Evolutionary conservation across 2,888 invertebrate species (phyloP).

Genomic region (Cotesia congregata): DNA sequence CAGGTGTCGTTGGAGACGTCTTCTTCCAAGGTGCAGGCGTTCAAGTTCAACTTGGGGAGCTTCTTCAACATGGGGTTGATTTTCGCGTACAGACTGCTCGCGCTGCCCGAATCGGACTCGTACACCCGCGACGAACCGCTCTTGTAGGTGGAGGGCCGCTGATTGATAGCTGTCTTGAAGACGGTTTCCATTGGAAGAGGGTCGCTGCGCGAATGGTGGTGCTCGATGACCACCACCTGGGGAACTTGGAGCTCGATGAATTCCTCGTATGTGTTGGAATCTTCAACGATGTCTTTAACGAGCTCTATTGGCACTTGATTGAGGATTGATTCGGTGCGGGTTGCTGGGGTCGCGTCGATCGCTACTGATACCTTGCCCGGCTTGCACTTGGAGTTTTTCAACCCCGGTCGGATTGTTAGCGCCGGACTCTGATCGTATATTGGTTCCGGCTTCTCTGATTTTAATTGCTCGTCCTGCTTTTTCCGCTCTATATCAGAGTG

Average conservation of each 20-base stretch:
- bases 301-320: slow-evolving; percentile 84
- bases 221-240: slow-evolving; percentile 65
- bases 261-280: slow-evolving; percentile 47
- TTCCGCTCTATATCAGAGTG: slow-evolving; percentile 59
- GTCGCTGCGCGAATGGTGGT: slow-evolving; percentile 67
- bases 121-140: slow-evolving; percentile 54
- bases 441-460: slow-evolving; percentile 55
- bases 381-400: slow-evolving; percentile 67
- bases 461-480: slow-evolving; percentile 48
- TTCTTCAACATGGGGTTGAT: slow-evolving; percentile 64
- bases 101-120: slow-evolving; percentile 66
- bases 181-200: slow-evolving; percentile 65
- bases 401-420: slow-evolving; percentile 59
- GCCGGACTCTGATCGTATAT: slow-evolving; percentile 63
- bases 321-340: slow-evolving; percentile 80
- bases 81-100: slow-evolving; percentile 66
- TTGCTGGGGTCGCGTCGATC: slow-evolving; percentile 84
- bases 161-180: slow-evolving; percentile 57
- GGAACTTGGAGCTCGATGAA: slow-evolving; percentile 53
- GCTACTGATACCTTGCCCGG: slow-evolving; percentile 82
- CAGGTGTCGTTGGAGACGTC: slow-evolving; percentile 31
- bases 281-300: slow-evolving; percentile 70
- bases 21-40: slow-evolving; percentile 36
- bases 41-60: slow-evolving; percentile 46
- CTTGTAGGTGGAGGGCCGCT: slow-evolving; percentile 60